These are phyloP conservation scores for Strigops habroptila DNA, from an alignment of 2,113 vertebrate genomes.

Conservation along the genomic window DNA sequence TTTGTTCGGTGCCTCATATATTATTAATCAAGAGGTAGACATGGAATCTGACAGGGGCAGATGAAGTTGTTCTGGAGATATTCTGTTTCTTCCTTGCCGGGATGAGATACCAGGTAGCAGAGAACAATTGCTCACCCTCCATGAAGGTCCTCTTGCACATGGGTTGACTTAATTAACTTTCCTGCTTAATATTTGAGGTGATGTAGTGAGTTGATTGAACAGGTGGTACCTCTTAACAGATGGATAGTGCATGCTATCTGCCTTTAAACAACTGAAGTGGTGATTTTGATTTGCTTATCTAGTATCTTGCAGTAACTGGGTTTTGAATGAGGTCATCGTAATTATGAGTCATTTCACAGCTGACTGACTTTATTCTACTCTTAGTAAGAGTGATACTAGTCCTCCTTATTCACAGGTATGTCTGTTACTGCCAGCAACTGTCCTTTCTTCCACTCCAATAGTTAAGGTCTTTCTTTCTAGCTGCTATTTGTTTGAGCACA, in stretches of 20 bases:
- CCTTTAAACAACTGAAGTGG: slow-evolving; percentile 45
- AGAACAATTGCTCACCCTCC: neutral
- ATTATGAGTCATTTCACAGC: slow-evolving; percentile 54
- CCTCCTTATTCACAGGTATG: neutral
- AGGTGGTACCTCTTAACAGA: slow-evolving; percentile 37
- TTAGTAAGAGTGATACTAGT: slow-evolving; percentile 3
- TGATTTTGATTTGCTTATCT: slow-evolving; percentile 52
- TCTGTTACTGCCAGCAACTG: neutral
- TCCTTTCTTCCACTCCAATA: neutral
- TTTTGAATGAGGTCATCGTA: slow-evolving; percentile 45
- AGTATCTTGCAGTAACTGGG: slow-evolving; percentile 9
- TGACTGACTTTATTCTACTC: slow-evolving; percentile 38
- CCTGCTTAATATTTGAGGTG: neutral
- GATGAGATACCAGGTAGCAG: neutral
- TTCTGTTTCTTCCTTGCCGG: neutral
- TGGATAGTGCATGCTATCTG: slow-evolving; percentile 33
- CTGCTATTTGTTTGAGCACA: neutral
- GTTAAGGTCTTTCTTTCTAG: neutral
- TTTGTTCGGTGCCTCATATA: neutral
- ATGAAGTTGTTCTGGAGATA: neutral
- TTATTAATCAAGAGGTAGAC: neutral
- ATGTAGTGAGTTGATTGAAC: slow-evolving; percentile 14
- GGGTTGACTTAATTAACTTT: slow-evolving; percentile 5
- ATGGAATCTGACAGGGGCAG: neutral
- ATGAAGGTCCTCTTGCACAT: neutral